These are phyloP conservation scores for Campoplex capitator DNA, from an alignment of 2,888 invertebrate genomes.

Conservation along the genomic window DNA sequence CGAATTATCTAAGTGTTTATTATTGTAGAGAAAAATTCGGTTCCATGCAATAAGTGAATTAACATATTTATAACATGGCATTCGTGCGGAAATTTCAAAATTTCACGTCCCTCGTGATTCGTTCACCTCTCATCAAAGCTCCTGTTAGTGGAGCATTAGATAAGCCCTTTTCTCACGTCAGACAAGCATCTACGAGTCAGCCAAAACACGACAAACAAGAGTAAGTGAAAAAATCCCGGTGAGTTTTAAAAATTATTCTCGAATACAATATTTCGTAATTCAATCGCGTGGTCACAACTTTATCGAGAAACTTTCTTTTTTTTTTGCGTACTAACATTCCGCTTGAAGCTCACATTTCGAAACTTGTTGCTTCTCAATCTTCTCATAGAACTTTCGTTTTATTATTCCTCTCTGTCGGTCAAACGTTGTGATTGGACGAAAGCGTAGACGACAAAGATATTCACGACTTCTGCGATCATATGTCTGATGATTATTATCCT, in stretches of 20 bases:
- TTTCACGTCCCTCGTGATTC: conserved; percentile 66
- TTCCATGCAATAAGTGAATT: conserved; percentile 3
- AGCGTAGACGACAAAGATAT: background rate
- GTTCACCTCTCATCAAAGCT: conserved; percentile 45
- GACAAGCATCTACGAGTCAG: conserved; percentile 74
- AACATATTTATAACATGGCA: conserved; percentile 71
- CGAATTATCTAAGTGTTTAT: background rate
- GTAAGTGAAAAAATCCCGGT: conserved; percentile 72
- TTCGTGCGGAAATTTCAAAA: conserved; percentile 72
- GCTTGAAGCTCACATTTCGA: background rate
- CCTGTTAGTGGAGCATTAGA: conserved; percentile 48
- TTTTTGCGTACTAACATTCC: background rate
- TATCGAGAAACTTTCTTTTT: conserved; percentile 13
- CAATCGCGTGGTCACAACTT: background rate
- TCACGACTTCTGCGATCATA: background rate
- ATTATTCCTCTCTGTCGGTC: background rate
- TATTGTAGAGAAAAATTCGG: background rate
- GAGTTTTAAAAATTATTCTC: conserved; percentile 17
- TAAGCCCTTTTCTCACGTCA: conserved; percentile 43
- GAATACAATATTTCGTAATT: background rate
- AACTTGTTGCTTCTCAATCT: background rate
- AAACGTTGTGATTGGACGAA: conserved; percentile 20
- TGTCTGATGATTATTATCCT: background rate
- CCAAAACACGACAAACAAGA: conserved; percentile 77
- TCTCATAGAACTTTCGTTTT: conserved; percentile 21